A percentile compares a stretch with the other conserved stretches of the same genome.
Conservation (phyloP, 2,113 vertebrate genomes). For the Triplophysa rosa region DNA sequence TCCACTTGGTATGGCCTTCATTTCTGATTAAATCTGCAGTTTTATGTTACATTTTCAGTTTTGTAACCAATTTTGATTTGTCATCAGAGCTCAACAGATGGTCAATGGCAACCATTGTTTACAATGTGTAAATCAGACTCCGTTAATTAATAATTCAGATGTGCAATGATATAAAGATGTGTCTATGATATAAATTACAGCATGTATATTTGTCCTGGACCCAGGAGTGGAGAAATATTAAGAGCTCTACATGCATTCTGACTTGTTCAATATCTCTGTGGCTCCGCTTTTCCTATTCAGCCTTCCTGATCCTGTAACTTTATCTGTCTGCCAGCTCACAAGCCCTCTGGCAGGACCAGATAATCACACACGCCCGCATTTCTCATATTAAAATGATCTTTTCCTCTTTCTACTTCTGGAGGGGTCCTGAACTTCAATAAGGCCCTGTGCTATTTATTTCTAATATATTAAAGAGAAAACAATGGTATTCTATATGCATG, state of each 20-base stretch:
- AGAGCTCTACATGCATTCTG: conserved; percentile 71
- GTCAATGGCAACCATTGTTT: not conserved
- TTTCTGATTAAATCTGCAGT: conserved; percentile 67
- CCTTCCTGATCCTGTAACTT: conserved; percentile 70
- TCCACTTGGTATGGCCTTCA: conserved; percentile 64
- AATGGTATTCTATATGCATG: conserved; percentile 62
- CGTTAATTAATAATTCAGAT: not conserved
- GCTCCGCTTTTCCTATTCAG: conserved; percentile 63
- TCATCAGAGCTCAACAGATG: too few species aligned
- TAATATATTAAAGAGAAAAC: conserved; percentile 64
- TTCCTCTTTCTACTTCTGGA: conserved; percentile 68
- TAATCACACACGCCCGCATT: conserved; percentile 67
- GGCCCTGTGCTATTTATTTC: conserved; percentile 69
- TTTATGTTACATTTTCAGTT: not conserved
- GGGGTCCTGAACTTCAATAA: conserved; percentile 67
- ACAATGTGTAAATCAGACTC: not conserved
- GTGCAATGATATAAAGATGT: not conserved
- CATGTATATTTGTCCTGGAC: conserved; percentile 23
- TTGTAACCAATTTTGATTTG: too few species aligned
- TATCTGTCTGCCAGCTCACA: conserved; percentile 59
- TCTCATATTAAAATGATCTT: conserved; percentile 80
- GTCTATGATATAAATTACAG: conserved; percentile 7
- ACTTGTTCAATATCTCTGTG: conserved; percentile 69
- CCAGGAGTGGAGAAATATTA: conserved; percentile 57
- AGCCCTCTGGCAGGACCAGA: conserved; percentile 73